Base-by-base conservation (phyloP, 2,797 vertebrate genomes). In the Darevskia mixta region DNA sequence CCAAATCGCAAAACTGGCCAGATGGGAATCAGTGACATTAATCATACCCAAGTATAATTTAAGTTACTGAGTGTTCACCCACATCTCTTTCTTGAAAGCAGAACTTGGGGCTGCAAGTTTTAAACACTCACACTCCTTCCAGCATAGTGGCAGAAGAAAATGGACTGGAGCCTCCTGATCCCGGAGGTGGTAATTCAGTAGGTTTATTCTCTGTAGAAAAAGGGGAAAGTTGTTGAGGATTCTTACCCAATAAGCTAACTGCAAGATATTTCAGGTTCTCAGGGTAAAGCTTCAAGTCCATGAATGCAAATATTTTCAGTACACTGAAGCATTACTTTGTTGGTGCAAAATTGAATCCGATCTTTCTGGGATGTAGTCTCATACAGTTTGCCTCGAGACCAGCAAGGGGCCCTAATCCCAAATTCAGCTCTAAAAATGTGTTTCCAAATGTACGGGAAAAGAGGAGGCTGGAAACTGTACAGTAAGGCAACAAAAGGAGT, bases 401-500 rank as follows among this genome's bases (percentile, higher is more conserved):
- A 83, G 87, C 43, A 78, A 69, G 27, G 27, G 18, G 23, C 20
- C 20, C 1, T 38, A 83, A 41, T 29, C 20, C 32, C 45, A 49
- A 69, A 55, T n/a, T 78, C n/a, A 41, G 25, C 29, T 23, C 66
- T 69, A 71, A 75, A 23, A 35, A 17, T n/a, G 32, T 71, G 58
- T 41, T 38, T 32, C 64, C 76, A 83, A 82, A 41, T 25, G 8
- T 77, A 20, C 49, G 83, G 49, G 49, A 32, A 86, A 81, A 38
- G 10, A 43, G 55, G 79, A 29, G 79, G 2, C 86, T 82, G 79
- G 75, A 88, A 83, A 78, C 45, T 61, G n/a, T 58, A 45, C 58
- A 75, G 29, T 79, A n/a, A 73, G 38, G 82, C 87, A 85, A 85
- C 49, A 84, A 85, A 85, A 80, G 20, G 67, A 72, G 38, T 79